Evolutionary conservation across 2,888 invertebrate genomes (phyloP).

Genomic region (Neelides folsomi): DNA sequence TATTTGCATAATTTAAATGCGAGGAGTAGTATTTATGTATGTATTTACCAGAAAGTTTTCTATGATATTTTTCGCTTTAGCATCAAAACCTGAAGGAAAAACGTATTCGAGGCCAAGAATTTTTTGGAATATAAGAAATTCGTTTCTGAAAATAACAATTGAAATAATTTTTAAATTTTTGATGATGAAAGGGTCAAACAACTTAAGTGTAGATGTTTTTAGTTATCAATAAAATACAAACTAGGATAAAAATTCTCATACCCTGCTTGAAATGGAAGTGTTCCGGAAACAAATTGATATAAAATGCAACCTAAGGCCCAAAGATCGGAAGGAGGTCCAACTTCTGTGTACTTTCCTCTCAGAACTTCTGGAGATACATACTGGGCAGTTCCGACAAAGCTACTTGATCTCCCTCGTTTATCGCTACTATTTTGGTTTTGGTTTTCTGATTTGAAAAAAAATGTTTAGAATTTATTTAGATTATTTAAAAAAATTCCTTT

Average conservation of each 20-base stretch:
- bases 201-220: too few species aligned
- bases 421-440: background rate
- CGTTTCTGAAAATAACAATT: constrained; percentile 51
- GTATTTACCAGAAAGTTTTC: constrained; percentile 56
- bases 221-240: too few species aligned
- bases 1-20: too few species aligned
- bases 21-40: background rate
- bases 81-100: constrained; percentile 82
- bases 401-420: constrained; percentile 43
- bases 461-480: background rate
- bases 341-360: constrained; percentile 50
- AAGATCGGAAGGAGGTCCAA: constrained; percentile 68
- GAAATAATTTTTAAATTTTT: constrained; percentile 6
- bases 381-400: constrained; percentile 97
- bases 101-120: constrained; percentile 79
- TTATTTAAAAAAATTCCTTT: background rate
- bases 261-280: constrained; percentile 76
- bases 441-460: too few species aligned
- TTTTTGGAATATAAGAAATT: constrained; percentile 92
- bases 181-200: constrained; percentile 3
- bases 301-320: constrained; percentile 97
- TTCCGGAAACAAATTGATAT: constrained; percentile 90
- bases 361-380: constrained; percentile 96
- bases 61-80: constrained; percentile 74
- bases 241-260: constrained; percentile 35